These are phyloP conservation scores for Tinamus major DNA, from an alignment of 2,797 vertebrate genomes.

Conservation along the genomic window DNA sequence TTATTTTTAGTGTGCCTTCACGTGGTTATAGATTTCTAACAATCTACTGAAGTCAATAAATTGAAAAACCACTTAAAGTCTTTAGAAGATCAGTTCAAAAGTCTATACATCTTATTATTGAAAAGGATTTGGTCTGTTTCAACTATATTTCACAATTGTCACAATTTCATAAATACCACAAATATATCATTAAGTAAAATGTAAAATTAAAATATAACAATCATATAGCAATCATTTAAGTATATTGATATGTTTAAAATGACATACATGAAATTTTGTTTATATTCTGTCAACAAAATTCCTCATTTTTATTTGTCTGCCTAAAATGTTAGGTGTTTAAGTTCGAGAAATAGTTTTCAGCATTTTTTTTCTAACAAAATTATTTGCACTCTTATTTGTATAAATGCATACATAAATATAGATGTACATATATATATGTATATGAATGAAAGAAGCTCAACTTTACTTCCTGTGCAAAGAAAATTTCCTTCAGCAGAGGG, in stretches of 20 bases:
- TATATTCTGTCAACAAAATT: not conserved
- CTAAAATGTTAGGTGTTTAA: not conserved
- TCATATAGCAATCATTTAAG: not conserved
- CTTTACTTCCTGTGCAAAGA: not conserved
- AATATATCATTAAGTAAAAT: not conserved
- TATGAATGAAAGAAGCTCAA: not conserved
- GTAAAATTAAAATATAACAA: not conserved
- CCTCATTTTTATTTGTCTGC: not conserved
- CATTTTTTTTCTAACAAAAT: not conserved
- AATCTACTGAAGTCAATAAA: conserved; percentile 9
- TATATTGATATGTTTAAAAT: not conserved
- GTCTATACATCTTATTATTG: not conserved
- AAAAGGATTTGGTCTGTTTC: not conserved
- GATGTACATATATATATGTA: not conserved
- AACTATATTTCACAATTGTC: not conserved
- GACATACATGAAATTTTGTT: not conserved
- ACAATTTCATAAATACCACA: not conserved
- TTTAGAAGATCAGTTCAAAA: not conserved
- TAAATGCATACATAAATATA: not conserved
- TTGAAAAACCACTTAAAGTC: not conserved
- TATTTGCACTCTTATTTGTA: not conserved
- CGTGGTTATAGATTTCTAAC: not conserved
- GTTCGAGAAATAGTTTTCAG: not conserved
- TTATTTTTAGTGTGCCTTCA: not conserved
- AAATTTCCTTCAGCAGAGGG: not conserved